Base-by-base conservation (phyloP, 1,140 invertebrate genomes). In the Xylocopa sonorina region DNA sequence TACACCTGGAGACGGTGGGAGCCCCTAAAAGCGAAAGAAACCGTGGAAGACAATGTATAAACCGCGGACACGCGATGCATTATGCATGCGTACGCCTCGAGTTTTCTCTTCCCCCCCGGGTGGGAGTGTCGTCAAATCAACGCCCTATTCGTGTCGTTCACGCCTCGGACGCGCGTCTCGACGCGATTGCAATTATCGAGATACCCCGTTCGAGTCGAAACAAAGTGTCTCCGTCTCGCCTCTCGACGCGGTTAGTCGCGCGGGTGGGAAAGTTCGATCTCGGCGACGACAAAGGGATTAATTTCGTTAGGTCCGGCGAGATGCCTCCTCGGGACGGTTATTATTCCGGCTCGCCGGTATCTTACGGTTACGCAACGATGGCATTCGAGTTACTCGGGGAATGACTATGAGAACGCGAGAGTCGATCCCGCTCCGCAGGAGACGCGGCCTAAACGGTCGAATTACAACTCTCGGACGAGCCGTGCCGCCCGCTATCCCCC, bases 41-140 rank as follows among this genome's bases (percentile, higher is more conserved):
- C 4, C 60, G 48, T 62, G 27, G 51, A 55, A 74, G 60, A 88
- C 87, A 87, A 91, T 88, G 88, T 84, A 87, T 83, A 85, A 89
- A 87, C 83, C 77, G 51, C 63, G 51, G 75, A 68, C 73, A 51
- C 74, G 80, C 78, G 57, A 91, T 92, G 88, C 88, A 92, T 91
- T 84, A 92, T 91, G 87, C 91, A 92, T 90, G 81, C 76, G 67
- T 73, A 82, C 81, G 84, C 78, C 62, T 67, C 69, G 67, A 74
- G 64, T 87, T 87, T 85, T 88, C 83, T 57, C 82, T 41, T 55
- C 66, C 80, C 82, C 46, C 58, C 66, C 80, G 60, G 67, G 86
- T 90, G 88, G 90, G 88, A 91, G 89, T 89, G 88, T 90, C 89
- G 84, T 90, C 89, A 87, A 87, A 91, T 91, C 87, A 83, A 90